Conservation (phyloP, 2,113 vertebrate genomes). For the Rhynchopsitta pachyrhyncha region DNA sequence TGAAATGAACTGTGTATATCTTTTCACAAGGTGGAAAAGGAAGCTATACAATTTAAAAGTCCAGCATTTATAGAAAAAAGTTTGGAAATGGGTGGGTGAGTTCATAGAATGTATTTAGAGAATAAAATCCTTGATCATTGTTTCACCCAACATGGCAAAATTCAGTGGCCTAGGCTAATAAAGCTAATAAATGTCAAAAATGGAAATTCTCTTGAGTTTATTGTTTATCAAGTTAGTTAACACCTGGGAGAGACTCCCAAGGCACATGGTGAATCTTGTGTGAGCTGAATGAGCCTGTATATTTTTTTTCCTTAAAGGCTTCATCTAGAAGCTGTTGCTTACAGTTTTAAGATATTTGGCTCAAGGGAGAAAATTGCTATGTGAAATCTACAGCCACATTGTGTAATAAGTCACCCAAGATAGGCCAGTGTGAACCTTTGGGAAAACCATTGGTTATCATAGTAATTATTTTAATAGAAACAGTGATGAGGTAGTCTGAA, state of each 20-base stretch:
- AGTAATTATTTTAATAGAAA: background rate
- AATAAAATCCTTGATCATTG: background rate
- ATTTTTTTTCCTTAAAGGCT: background rate
- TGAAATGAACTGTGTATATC: background rate
- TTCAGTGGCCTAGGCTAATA: background rate
- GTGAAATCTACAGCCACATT: background rate
- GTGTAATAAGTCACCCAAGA: background rate
- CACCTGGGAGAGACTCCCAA: background rate
- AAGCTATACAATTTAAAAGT: background rate
- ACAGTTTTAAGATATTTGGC: background rate
- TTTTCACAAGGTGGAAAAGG: background rate
- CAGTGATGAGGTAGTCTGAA: background rate
- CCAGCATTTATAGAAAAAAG: background rate
- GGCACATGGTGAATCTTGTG: background rate
- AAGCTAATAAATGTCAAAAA: background rate
- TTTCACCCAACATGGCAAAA: background rate
- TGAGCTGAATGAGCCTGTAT: background rate
- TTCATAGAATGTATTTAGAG: background rate
- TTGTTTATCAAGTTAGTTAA: background rate
- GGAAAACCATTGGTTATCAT: background rate
- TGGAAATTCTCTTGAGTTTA: background rate
- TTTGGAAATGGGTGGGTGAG: background rate
- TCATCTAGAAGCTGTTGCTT: background rate
- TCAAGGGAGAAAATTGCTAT: background rate
- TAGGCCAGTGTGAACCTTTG: background rate